Evolutionary conservation across 2,888 invertebrate genomes (phyloP), one percentile per base, ranked within the genome.

Genomic region (Spilarctia lutea): DNA sequence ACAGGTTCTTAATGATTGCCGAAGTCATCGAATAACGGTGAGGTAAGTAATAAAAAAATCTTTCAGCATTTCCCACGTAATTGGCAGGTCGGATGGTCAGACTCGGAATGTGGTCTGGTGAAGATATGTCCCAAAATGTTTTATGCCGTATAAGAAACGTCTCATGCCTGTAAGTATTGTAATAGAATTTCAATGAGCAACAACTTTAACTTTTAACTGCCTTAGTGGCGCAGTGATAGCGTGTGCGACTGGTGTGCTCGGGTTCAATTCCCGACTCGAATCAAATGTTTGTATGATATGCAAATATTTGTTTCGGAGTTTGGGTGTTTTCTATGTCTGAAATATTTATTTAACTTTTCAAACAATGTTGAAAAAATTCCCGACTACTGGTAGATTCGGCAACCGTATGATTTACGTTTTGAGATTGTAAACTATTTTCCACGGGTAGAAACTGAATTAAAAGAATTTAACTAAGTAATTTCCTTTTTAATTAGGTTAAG

Each of bases 21-120:
- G 91, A 91, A 92, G 90, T 89, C 92, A 88, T 89, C 90, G 92
- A 89, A 92, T 95, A 95, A 95, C 96, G 93, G 95, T 93, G 79
- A 81, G 74, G 81, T 79, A 73, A 85, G 83, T 86, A 86, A 86
- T 82, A 91, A 94, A 94, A 92, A 75, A 91, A 86, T 81, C 83
- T 89, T 91, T 91, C 92, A 91, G 91, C 90, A 89, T 89, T 90
- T 90, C 89, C 89, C 83, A 86, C 90, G 90, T 94, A 94, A 94
- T 95, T 95, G 94, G 92, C 91, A 89, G 91, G 88, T 91, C 89
- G 85, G 89, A 87, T 84, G 91, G 88, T 91, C 89, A 85, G 89
- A 87, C 84, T 86, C 85, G 93, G 94, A 95, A 95, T 95, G 94
- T 89, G 79, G 93, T 86, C 89, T 88, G 90, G 85, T 89, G 91